Base-by-base conservation (phyloP, 2,888 invertebrate species). In the Cremastinae sp. region DNA sequence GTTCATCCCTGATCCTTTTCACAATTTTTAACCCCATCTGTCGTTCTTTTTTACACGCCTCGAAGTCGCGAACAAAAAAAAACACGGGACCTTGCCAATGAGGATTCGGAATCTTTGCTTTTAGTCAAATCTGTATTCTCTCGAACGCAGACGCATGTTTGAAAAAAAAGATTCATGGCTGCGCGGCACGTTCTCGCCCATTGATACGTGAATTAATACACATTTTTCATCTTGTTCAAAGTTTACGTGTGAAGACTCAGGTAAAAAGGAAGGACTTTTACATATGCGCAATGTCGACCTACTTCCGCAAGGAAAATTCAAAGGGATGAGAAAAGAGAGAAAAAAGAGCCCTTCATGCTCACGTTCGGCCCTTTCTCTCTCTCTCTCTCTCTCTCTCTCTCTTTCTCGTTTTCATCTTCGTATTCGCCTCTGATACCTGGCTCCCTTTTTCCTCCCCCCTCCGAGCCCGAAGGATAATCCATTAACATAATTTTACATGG, bases 401-500 rank as follows among this genome's bases (percentile, higher is more conserved):
- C 20, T 59, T 43, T 68, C 53, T 65, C 54, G 54, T 56, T 70
- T 64, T 72, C 79, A 54, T 76, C 68, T 70, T 54, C 36, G n/a
- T 28, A 41, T 62, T 68, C 51, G 41, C 14, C 53, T 53, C 62
- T 58, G 43, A 83, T 86, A 85, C 85, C 84, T 85, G 85, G 81
- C 77, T 79, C 82, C 80, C 59, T 78, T 75, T 75, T 76, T 56
- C 34, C 36, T 51, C 81, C 82, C 82, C 77, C 78, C 79, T 5
- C 28, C 28, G 28, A 28, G 79, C 75, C 80, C 81, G 78, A 84
- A 86, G 89, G 89, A 89, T 89, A 89, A 89, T 89, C 89, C 88
- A 89, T 89, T 89, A 89, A 89, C 89, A 89, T 89, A 89, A 89
- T 89, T 89, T 89, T 87, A 89, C 89, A 89, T 89, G 86, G 85